Percentiles rank a stretch among this genome's conserved stretches.
Conservation (phyloP, 2,113 vertebrate genomes). For the Chauna torquata region DNA sequence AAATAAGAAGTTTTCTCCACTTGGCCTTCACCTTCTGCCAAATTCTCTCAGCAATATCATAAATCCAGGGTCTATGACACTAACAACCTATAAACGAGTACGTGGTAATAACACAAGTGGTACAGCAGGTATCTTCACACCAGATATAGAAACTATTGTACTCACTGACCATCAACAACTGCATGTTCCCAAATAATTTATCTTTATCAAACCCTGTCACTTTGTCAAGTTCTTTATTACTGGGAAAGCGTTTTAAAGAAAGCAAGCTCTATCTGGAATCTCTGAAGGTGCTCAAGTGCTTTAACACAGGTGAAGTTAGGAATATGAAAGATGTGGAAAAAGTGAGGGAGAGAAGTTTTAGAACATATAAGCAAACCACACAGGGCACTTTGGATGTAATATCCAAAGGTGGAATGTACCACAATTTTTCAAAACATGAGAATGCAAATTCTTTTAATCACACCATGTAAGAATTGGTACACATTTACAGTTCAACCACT, state of each 20-base stretch:
- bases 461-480: neutral
- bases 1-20: neutral
- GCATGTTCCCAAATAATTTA: neutral
- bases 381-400: neutral
- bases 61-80: neutral
- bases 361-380: neutral
- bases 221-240: neutral
- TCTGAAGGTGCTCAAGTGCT: neutral
- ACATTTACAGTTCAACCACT: neutral
- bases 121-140: neutral
- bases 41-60: neutral
- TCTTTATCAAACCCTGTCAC: neutral
- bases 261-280: neutral
- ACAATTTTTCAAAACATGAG: neutral
- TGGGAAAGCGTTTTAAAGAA: neutral
- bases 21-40: neutral
- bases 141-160: neutral
- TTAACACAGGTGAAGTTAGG: neutral
- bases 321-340: rapidly evolving
- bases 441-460: neutral
- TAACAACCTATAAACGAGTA: neutral
- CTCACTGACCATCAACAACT: neutral
- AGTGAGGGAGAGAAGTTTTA: neutral
- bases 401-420: neutral
- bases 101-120: neutral